Conservation (phyloP, 2,797 vertebrate species). For the Gephyroberyx darwinii region DNA sequence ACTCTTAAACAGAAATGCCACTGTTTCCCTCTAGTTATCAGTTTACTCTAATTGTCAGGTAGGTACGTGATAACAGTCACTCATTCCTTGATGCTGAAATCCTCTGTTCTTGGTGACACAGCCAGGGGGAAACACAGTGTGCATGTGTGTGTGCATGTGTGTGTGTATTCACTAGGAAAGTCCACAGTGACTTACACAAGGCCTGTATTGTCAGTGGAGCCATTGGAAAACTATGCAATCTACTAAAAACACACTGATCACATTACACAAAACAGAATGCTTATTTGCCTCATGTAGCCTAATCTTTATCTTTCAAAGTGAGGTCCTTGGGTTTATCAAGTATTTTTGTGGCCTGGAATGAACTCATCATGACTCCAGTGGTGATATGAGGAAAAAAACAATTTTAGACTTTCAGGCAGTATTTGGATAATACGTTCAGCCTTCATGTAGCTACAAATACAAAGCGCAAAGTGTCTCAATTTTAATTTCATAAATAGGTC, state of each 20-base stretch:
- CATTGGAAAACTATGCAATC: slow-evolving; percentile 34
- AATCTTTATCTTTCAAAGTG: not conserved
- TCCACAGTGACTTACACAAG: slow-evolving; percentile 26
- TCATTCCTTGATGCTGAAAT: slow-evolving; percentile 5
- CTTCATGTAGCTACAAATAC: not conserved
- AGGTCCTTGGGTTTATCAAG: not conserved
- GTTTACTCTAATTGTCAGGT: slow-evolving; percentile 39
- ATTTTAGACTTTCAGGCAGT: not conserved
- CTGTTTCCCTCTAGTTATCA: slow-evolving; percentile 9
- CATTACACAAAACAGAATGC: slow-evolving; percentile 22
- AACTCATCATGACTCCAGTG: not conserved
- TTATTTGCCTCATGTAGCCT: slow-evolving; percentile 11
- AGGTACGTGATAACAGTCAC: slow-evolving; percentile 33
- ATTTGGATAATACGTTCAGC: not conserved
- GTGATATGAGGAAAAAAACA: not conserved
- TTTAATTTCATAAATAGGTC: slow-evolving; percentile 26
- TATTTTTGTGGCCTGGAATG: slow-evolving; percentile 5
- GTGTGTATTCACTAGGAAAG: slow-evolving; percentile 16
- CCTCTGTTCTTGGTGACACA: slow-evolving; percentile 14
- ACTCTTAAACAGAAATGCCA: not conserved
- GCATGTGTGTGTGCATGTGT: not conserved
- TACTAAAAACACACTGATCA: slow-evolving; percentile 40
- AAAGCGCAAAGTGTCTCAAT: slow-evolving; percentile 31
- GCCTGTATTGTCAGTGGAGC: slow-evolving; percentile 43
- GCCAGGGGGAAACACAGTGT: slow-evolving; percentile 17